phyloP scores from a whole-genome alignment of 1,140 invertebrate genomes.

The Paraescarpia echinospica region DNA sequence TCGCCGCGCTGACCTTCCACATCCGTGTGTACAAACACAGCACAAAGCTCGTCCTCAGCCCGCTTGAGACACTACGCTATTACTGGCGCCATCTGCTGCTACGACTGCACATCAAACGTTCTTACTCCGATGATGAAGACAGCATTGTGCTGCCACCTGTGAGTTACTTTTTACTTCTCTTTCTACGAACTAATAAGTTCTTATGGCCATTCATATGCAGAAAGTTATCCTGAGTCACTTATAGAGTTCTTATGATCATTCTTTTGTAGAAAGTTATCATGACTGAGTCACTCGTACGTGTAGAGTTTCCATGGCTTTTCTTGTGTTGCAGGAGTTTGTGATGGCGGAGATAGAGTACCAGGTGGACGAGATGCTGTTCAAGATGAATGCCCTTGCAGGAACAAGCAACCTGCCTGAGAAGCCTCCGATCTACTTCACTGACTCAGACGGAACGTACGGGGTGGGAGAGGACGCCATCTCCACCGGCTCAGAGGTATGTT shows the following conservation, averaged over 20 bases:
- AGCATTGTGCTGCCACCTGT: conserved; percentile 47
- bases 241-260: conserved; percentile 43
- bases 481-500: conserved; percentile 48
- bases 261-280: conserved; percentile 30
- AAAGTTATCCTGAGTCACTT: background rate
- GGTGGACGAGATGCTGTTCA: conserved; percentile 56
- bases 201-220: conserved; percentile 45
- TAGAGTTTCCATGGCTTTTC: background rate
- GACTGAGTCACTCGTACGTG: background rate
- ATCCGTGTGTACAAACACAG: conserved; percentile 37
- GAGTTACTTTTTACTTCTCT: conserved; percentile 49
- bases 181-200: too few relatives aligned
- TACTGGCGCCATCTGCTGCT: conserved; percentile 44
- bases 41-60: conserved; percentile 40
- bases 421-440: conserved; percentile 48
- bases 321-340: conserved; percentile 51
- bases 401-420: conserved; percentile 51
- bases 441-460: conserved; percentile 41
- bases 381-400: conserved; percentile 54
- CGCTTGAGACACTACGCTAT: conserved; percentile 40
- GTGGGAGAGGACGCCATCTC: conserved; percentile 36
- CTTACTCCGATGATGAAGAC: conserved; percentile 12
- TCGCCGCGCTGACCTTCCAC: conserved; percentile 43
- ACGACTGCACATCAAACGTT: conserved; percentile 17
- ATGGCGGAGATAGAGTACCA: conserved; percentile 58